Evolutionary conservation across 2,113 vertebrate species (phyloP).

Genomic region (Poicephalus meyeri): DNA sequence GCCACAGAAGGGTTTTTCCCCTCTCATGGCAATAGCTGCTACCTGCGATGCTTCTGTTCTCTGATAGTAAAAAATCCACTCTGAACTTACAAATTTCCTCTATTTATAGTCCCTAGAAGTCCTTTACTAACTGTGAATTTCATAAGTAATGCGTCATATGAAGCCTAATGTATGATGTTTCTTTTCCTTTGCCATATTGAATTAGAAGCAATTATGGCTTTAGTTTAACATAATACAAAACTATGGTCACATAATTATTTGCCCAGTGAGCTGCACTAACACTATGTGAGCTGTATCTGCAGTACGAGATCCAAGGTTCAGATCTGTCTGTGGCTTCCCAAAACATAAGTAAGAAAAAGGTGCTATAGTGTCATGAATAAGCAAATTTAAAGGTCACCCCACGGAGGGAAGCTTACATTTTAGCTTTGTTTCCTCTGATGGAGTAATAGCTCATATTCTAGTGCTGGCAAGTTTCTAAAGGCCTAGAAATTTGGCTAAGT

Average conservation of each 20-base stretch:
- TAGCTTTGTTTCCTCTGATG: neutral
- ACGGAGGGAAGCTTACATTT: neutral
- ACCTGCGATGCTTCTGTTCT: neutral
- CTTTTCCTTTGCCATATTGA: slow-evolving; percentile 40
- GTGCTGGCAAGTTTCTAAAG: neutral
- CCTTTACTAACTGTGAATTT: neutral
- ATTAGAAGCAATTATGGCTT: slow-evolving; percentile 37
- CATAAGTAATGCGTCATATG: neutral
- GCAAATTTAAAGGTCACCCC: neutral
- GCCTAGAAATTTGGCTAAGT: neutral
- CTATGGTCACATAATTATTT: neutral
- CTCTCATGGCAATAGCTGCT: neutral
- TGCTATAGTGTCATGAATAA: neutral
- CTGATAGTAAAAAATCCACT: neutral
- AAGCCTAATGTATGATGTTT: slow-evolving; percentile 18
- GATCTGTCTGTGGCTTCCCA: neutral
- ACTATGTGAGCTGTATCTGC: neutral
- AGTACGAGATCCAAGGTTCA: neutral
- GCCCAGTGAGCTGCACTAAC: neutral
- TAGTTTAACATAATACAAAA: neutral
- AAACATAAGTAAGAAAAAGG: neutral
- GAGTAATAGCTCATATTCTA: neutral
- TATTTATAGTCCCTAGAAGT: slow-evolving; percentile 1
- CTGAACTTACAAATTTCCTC: neutral
- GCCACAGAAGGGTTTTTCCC: neutral